phyloP scores from a whole-genome alignment of 2,113 vertebrate genomes.

The Agelaius phoeniceus region DNA sequence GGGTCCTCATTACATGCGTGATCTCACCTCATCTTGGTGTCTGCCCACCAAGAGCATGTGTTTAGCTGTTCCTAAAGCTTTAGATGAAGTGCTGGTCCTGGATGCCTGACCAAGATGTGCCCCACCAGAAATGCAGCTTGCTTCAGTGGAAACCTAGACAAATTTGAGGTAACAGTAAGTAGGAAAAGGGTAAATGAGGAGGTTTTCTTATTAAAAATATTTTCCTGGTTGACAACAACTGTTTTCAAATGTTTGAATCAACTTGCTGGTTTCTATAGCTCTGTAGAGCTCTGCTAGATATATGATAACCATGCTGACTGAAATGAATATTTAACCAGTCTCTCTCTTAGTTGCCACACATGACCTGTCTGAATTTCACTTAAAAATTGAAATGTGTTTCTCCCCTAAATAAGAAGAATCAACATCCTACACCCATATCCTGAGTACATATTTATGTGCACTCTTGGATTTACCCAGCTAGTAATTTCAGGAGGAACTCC shows the following conservation, averaged over 20 bases:
- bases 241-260: not conserved
- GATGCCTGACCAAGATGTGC: not conserved
- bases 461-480: not conserved
- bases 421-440: not conserved
- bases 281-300: not conserved
- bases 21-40: not conserved
- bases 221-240: not conserved
- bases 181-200: not conserved
- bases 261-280: not conserved
- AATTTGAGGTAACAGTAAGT: not conserved
- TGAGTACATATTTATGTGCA: not conserved
- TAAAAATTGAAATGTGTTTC: not conserved
- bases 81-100: not conserved
- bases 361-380: not conserved
- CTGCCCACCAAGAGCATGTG: not conserved
- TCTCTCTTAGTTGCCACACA: not conserved
- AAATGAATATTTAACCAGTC: not conserved
- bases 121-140: not conserved
- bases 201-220: not conserved
- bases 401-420: not conserved
- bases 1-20: accelerated
- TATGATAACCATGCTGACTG: not conserved
- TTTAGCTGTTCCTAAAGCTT: not conserved
- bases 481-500: not conserved
- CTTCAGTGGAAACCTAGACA: not conserved